Conservation (phyloP, 2,113 vertebrate genomes). For the Prolemur simus region DNA sequence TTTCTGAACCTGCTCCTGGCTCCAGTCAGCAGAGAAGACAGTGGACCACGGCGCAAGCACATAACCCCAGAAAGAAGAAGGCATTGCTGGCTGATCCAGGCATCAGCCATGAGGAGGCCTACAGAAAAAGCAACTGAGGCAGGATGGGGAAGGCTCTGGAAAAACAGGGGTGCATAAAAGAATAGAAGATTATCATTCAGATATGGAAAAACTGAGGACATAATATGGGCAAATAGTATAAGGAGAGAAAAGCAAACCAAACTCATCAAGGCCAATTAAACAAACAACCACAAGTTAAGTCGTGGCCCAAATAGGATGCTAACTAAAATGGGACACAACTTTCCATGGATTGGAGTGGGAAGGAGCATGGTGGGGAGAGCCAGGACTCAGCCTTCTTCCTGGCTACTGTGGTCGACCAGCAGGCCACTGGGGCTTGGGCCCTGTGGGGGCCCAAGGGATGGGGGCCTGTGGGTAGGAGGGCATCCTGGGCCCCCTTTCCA, state of each 20-base stretch:
- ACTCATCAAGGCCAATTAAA: not conserved
- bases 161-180: not conserved
- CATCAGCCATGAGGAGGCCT: not conserved
- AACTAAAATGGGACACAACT: not conserved
- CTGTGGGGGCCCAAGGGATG: not conserved
- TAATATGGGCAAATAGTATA: not conserved
- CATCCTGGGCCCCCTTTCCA: not conserved
- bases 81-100: not conserved
- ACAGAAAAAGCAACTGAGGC: not conserved
- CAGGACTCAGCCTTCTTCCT: not conserved
- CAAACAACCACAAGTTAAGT: not conserved
- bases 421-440: not conserved
- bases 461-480: not conserved
- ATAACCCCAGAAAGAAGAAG: not conserved
- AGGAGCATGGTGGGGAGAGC: not conserved
- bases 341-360: not conserved
- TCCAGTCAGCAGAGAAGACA: not conserved
- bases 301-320: not conserved
- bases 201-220: not conserved
- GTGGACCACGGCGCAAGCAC: not conserved
- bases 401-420: not conserved
- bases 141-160: not conserved
- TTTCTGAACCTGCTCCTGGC: not conserved
- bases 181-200: not conserved
- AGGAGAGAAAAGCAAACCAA: not conserved